Evolutionary conservation across 2,888 invertebrate species (phyloP).

Genomic region (Eledone cirrhosa): DNA sequence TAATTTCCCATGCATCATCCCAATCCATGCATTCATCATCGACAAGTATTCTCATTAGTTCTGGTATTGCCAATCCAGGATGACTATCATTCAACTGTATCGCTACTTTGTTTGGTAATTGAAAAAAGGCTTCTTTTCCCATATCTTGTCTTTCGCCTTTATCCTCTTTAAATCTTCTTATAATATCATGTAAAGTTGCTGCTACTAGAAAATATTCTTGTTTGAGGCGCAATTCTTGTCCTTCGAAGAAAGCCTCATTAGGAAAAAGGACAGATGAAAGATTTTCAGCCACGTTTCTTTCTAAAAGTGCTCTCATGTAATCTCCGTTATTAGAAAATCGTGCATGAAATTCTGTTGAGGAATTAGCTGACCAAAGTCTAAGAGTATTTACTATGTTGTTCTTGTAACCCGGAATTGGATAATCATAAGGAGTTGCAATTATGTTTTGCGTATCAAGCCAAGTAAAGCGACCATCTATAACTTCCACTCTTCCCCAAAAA

Average conservation of each 20-base stretch:
- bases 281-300: conserved; percentile 96
- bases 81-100: conserved; percentile 95
- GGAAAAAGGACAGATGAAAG: conserved; percentile 97
- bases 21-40: conserved; percentile 90
- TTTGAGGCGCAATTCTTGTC: conserved; percentile 95
- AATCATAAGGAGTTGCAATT: conserved; percentile 97
- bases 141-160: conserved; percentile 85
- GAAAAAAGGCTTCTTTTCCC: conserved; percentile 67
- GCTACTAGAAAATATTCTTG: conserved; percentile 99
- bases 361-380: conserved; percentile 96
- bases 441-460: conserved; percentile 68
- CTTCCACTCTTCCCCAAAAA: background rate
- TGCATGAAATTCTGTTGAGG: conserved; percentile 90
- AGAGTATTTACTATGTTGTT: conserved; percentile 98
- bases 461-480: conserved; percentile 69
- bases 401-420: conserved; percentile 94
- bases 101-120: conserved; percentile 81
- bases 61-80: conserved; percentile 95
- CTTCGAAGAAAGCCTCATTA: conserved; percentile 98
- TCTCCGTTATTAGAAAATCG: conserved; percentile 98
- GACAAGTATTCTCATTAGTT: conserved; percentile 87
- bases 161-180: conserved; percentile 91
- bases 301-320: conserved; percentile 98
- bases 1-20: conserved; percentile 92
- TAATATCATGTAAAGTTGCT: conserved; percentile 93